Evolutionary conservation across 2,113 vertebrate species (phyloP).

Genomic region (Anguilla japonica): DNA sequence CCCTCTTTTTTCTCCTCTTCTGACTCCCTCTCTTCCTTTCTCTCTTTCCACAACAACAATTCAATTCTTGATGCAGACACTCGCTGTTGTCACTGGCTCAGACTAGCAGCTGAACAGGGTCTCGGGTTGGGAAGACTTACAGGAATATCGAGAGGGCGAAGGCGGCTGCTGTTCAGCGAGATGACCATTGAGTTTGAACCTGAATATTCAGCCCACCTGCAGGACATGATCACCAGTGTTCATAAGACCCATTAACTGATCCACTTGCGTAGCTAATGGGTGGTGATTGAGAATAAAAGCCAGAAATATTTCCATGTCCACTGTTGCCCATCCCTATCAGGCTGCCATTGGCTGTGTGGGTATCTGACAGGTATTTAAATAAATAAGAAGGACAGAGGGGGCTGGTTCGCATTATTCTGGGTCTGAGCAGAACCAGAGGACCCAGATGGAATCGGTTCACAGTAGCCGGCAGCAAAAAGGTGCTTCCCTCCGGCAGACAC

Average conservation of each 20-base stretch:
- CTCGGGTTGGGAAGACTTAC: background rate
- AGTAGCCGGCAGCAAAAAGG: background rate
- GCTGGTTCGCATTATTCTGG: background rate
- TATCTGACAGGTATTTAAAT: background rate
- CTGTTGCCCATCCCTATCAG: no score
- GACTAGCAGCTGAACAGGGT: background rate
- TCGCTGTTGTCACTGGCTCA: background rate
- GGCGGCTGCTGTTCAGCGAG: no score
- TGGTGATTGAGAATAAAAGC: no score
- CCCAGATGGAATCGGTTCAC: background rate
- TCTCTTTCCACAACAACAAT: background rate
- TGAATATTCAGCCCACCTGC: no score
- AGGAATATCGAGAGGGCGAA: no score
- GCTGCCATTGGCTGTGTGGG: background rate
- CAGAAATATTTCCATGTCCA: no score
- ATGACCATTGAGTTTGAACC: no score
- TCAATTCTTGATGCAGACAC: background rate
- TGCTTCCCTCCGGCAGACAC: background rate
- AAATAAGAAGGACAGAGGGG: background rate
- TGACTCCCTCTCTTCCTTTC: background rate
- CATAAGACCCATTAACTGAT: no score
- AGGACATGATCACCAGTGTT: no score
- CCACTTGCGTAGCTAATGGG: no score
- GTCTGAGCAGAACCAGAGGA: background rate
- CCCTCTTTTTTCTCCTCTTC: background rate